Percentiles rank a stretch among this genome's conserved stretches.
Evolutionary conservation across 1,140 invertebrate species (phyloP).

Genomic region (Scylla paramamosain): DNA sequence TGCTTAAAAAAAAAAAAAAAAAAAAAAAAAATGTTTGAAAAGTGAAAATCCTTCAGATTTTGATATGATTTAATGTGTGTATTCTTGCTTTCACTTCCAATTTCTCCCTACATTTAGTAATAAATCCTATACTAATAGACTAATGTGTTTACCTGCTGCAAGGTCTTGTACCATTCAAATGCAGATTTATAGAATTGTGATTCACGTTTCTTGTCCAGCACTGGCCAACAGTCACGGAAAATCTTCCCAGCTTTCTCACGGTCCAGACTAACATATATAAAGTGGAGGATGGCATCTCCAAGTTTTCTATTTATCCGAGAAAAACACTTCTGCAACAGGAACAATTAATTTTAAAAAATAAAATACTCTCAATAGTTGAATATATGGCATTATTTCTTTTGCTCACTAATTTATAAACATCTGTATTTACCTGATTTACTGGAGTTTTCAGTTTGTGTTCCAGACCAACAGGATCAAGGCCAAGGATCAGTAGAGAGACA

Average conservation of each 20-base stretch:
- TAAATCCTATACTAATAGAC: too few species aligned
- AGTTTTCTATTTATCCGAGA: constrained; percentile 65
- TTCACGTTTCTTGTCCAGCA: constrained; percentile 69
- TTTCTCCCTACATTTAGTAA: too few species aligned
- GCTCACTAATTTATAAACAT: background rate
- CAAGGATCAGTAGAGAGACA: constrained; percentile 56
- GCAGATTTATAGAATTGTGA: constrained; percentile 71
- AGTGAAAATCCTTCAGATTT: too few species aligned
- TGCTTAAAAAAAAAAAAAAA: too few species aligned
- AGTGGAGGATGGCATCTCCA: constrained; percentile 70
- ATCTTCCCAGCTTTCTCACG: constrained; percentile 56
- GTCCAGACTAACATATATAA: constrained; percentile 65
- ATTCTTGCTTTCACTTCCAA: too few species aligned
- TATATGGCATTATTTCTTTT: background rate
- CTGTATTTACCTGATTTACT: constrained; percentile 41
- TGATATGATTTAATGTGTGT: too few species aligned
- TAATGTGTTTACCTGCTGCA: constrained; percentile 60
- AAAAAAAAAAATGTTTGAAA: too few species aligned
- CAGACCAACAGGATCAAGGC: constrained; percentile 34
- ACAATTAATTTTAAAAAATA: background rate
- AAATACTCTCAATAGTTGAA: background rate
- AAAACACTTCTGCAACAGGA: constrained; percentile 66
- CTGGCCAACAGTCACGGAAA: constrained; percentile 74
- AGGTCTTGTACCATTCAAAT: constrained; percentile 74
- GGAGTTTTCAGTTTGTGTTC: constrained; percentile 53